Conservation (phyloP, 1,140 invertebrate species). For the Drosophila busckii region DNA sequence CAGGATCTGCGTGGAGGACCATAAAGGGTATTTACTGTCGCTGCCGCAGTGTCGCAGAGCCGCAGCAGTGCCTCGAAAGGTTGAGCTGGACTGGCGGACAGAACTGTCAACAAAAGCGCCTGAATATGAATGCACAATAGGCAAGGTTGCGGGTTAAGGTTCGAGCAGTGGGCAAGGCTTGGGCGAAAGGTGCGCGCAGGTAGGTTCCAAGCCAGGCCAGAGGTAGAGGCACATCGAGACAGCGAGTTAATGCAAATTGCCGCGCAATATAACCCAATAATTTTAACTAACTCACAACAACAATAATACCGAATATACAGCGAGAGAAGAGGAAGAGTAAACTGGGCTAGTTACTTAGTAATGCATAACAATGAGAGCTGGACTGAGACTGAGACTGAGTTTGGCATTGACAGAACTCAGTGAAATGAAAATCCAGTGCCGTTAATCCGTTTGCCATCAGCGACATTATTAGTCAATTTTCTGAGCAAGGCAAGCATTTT, state of each 20-base stretch:
- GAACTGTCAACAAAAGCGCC: slow-evolving; percentile 43
- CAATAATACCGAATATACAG: no score
- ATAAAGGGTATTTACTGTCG: slow-evolving; percentile 77
- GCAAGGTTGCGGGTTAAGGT: slow-evolving; percentile 72
- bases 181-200: no score
- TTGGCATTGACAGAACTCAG: slow-evolving; percentile 22
- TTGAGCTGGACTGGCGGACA: slow-evolving; percentile 23
- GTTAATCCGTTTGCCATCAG: slow-evolving; percentile 76
- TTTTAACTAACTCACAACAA: slow-evolving; percentile 63
- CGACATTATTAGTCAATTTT: slow-evolving; percentile 75
- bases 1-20: slow-evolving; percentile 25
- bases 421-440: slow-evolving; percentile 2
- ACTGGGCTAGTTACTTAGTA: slow-evolving; percentile 44
- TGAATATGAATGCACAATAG: slow-evolving; percentile 55
- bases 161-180: slow-evolving; percentile 54
- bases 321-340: neutral
- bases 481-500: slow-evolving; percentile 20
- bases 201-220: slow-evolving; percentile 38
- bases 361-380: slow-evolving; percentile 51
- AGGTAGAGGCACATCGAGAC: neutral
- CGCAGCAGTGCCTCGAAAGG: no score
- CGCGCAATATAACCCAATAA: slow-evolving; percentile 77
- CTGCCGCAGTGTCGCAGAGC: slow-evolving; percentile 52
- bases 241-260: slow-evolving; percentile 75
- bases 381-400: slow-evolving; percentile 1